Base-by-base conservation (phyloP, 2,113 vertebrate genomes). In the Campylorhamphus procurvoides region DNA sequence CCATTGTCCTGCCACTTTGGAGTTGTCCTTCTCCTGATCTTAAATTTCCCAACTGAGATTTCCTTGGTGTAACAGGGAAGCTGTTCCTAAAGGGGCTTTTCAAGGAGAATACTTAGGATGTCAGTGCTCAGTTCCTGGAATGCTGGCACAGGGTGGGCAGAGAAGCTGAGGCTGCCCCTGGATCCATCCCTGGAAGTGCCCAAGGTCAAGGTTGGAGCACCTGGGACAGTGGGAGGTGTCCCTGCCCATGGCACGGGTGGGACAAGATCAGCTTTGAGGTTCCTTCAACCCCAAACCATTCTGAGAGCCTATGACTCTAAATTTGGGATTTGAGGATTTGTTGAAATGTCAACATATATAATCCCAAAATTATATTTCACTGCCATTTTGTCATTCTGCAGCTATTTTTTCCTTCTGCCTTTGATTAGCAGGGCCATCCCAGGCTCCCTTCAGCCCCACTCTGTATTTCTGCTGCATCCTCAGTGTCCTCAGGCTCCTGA, bases 191-290 rank as follows among this genome's bases (percentile, higher is more conserved):
- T 73, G 67, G 35, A 1, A 88, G 27, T 80, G 76, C 0, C 44
- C 35, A 1, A 66, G 37, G 22, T 18, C 35, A 37, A 2, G 47
- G 56, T 12, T 3, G 75, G 42, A 42, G 22, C 50, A 64, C 0
- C 37, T 58, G 68, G 59, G 14, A 3, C 1, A 16, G 9, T 39
- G 60, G 68, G 0, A 89, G 10, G 14, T 44, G 59, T 59, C 77
- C 37, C 59, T 58, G 68, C 31, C 39, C 18, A 33, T 9, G 59
- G 20, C 42, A 18, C 17, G 24, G 15, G 9, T 23, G 47, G 28
- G 3, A 19, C 6, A 7, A 15, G 28, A 0, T 35, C 67, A 2
- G 5, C 0, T 67, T 44, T 37, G 3, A 67, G 4, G 18, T n/a
- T 18, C 9, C 1, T 39, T 3, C 52, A 52, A 52, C 11, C 10